Base-by-base conservation (phyloP, 2,797 vertebrate species). In the Remorina albescens region DNA sequence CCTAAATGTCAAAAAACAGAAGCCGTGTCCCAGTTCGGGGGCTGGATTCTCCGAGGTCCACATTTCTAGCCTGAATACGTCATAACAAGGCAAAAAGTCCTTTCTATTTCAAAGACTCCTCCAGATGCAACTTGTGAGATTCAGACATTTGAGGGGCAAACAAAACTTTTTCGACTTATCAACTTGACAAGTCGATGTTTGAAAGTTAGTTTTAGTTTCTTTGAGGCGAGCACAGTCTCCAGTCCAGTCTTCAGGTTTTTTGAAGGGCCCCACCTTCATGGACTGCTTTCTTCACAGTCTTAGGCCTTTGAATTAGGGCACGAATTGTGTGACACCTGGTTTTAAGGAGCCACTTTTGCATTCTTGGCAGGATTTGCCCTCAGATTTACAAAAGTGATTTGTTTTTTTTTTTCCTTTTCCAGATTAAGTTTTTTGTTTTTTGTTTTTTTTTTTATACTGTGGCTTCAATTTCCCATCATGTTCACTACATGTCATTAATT, bases 401-500 rank as follows among this genome's bases (percentile, higher is more conserved):
- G n/a, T n/a, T n/a, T n/a, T 81, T 74, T 55, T 79, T 83, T 81
- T 88, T 73, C 64, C 57, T 72, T 55, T 71, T 30, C 23, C 44
- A 56, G 68, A 76, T 88, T 64, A 87, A 87, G 71, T 75, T 89
- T 89, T n/a, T n/a, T n/a, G n/a, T n/a, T n/a, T n/a, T 81, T 74
- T 55, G 78, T 83, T 81, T 88, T 73, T 75, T 89, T 89, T 86
- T 74, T 89, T 89, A 81, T 42, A 71, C 59, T 12, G 62, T 78
- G 50, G 83, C 84, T 82, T 53, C 83, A 32, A 71, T 84, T 93
- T 91, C 82, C 88, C 85, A 81, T 92, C 73, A 64, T 65, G 86
- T 91, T 91, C 84, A 77, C 83, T 91, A 79, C 86, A 87, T 92
- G 92, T 90, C 90, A 89, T 95, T 94, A 94, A 94, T 94, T 93